Evolutionary conservation across 2,797 vertebrate genomes (phyloP), one percentile per base, ranked within the genome.

Genomic region (Accipiter superciliosus): DNA sequence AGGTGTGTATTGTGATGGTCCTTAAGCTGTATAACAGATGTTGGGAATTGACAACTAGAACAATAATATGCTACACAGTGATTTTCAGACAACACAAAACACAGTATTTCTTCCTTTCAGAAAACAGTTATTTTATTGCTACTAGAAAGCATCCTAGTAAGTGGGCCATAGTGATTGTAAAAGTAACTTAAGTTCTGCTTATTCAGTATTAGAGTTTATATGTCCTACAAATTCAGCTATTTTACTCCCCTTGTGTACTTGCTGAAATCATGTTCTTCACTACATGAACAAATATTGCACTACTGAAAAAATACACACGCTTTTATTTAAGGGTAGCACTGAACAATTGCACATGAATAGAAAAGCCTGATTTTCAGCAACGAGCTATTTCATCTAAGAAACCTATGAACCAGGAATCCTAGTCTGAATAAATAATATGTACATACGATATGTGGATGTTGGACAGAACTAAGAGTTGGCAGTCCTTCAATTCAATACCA

Each of bases 301-400:
- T 73, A 63, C 39, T 73, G 72, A 69, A 93, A 94, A 93, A 92
- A 69, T 62, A 52, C 24, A 82, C 21, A 72, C 2, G 3, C 21
- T 81, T 87, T 89, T 73, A 89, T 86, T 96, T 91, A 90, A 96
- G 40, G 16, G 57, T 67, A 81, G 19, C 15, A 42, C 6, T 42
- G 55, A 92, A 82, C 9, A 77, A 65, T 87, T 76, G 59, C 33
- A 72, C 42, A 25, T 39, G 40, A 96, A 80, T 35, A 92, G 29
- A 83, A 89, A 94, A 93, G 8, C 3, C 29, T 4, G 9, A 33
- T 89, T 95, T 95, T 93, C 81, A 93, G 37, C 59, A 78, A 53
- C 50, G 35, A 90, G 25, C 13, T 92, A 15, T 89, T 95, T 93
- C 39, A 70, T 66, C 66, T 86, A 58, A 81, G 70, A 96, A 96